These are phyloP conservation scores for Parotocinclus haroldoi DNA, from an alignment of 2,797 vertebrate species.

Conservation along the genomic window DNA sequence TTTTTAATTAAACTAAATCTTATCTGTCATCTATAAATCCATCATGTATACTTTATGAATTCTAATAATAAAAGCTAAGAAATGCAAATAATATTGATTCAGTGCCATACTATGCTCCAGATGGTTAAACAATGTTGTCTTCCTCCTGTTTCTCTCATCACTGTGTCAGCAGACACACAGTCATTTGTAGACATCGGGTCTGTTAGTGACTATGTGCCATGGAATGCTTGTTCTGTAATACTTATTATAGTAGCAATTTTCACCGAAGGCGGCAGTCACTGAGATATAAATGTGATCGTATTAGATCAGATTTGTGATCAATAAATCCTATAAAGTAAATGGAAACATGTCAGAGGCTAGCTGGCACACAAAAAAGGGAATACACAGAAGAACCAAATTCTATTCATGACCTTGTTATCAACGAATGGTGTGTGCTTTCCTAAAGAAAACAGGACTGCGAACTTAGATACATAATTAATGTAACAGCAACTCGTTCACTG, in stretches of 20 bases:
- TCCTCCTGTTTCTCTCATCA: slow-evolving; percentile 16
- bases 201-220: slow-evolving; percentile 51
- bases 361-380: too few relatives aligned
- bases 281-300: slow-evolving; percentile 6
- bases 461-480: too few relatives aligned
- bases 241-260: slow-evolving; percentile 55
- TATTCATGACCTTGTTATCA: too few relatives aligned
- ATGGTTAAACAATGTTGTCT: neutral
- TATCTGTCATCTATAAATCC: too few relatives aligned
- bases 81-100: slow-evolving; percentile 7
- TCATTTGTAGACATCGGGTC: slow-evolving; percentile 17
- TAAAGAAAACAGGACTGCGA: too few relatives aligned
- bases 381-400: too few relatives aligned
- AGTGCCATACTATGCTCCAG: neutral
- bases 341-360: neutral
- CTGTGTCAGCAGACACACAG: slow-evolving; percentile 32
- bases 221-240: slow-evolving; percentile 53
- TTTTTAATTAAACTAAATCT: too few relatives aligned
- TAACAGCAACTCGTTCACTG: too few relatives aligned
- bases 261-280: slow-evolving; percentile 15
- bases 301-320: neutral
- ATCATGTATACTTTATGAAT: too few relatives aligned
- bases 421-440: too few relatives aligned
- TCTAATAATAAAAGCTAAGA: too few relatives aligned
- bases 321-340: neutral